Evolutionary conservation across 2,888 invertebrate genomes (phyloP).

Genomic region (Platypus cylindrus): DNA sequence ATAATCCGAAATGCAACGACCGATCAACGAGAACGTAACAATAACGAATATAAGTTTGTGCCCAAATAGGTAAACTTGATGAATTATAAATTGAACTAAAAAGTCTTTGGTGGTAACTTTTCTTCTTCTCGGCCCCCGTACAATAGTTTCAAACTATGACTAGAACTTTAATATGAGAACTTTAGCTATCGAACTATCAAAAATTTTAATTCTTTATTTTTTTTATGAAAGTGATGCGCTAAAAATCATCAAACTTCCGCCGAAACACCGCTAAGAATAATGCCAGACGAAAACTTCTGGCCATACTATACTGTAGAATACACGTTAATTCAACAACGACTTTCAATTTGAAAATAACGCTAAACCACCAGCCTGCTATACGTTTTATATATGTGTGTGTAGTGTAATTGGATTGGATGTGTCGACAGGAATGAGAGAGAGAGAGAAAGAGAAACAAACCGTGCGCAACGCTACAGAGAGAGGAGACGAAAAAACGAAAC

Average conservation of each 20-base stretch:
- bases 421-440: too few relatives aligned
- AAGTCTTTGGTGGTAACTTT: conserved; percentile 11
- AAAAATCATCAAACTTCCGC: conserved; percentile 12
- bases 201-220: too few relatives aligned
- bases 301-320: conserved; percentile 10
- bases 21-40: conserved; percentile 3
- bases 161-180: too few relatives aligned
- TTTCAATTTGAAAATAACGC: conserved; percentile 8
- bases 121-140: conserved; percentile 1
- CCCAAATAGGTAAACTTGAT: conserved; percentile 3
- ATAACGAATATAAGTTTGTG: too few relatives aligned
- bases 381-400: conserved; percentile 6
- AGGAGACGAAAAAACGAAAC: too few relatives aligned
- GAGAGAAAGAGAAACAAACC: too few relatives aligned
- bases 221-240: conserved; percentile 2
- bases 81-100: conserved; percentile 1
- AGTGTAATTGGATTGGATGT: too few relatives aligned
- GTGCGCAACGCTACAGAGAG: too few relatives aligned
- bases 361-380: conserved; percentile 4
- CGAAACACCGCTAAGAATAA: conserved; percentile 12
- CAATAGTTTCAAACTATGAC: too few relatives aligned
- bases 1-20: too few relatives aligned
- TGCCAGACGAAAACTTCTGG: conserved; percentile 12
- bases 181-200: too few relatives aligned
- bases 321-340: not conserved